Conservation (phyloP, 2,113 vertebrate species). For the Piaya cayana region DNA sequence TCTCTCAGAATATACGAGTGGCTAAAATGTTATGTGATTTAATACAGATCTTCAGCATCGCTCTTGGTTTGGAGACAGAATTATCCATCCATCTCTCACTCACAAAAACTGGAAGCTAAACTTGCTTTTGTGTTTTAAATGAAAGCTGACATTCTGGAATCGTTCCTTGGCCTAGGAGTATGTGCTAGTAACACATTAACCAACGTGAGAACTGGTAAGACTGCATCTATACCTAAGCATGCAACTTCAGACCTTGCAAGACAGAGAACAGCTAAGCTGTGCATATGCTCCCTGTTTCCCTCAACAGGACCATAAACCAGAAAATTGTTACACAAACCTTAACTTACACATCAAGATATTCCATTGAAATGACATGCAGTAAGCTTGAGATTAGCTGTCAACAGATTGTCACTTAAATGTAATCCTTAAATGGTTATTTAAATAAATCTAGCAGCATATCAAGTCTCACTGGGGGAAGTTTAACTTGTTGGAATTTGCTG, state of each 20-base stretch:
- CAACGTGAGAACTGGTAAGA: background rate
- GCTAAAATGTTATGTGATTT: background rate
- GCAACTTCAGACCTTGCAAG: constrained; percentile 14
- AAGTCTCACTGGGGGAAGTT: background rate
- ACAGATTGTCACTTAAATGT: constrained; percentile 45
- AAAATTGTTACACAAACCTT: background rate
- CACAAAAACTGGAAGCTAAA: background rate
- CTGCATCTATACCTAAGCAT: background rate
- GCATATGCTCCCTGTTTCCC: constrained; percentile 2
- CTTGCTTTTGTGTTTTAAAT: constrained; percentile 1
- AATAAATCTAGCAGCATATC: background rate
- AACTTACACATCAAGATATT: background rate
- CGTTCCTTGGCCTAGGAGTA: background rate
- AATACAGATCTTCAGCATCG: background rate
- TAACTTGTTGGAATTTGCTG: background rate
- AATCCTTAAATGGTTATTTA: background rate
- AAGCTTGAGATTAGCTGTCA: constrained; percentile 24
- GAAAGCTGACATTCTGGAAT: background rate
- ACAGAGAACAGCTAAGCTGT: background rate
- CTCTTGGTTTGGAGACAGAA: background rate
- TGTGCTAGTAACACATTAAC: constrained; percentile 33
- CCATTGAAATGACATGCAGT: background rate
- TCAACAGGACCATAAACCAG: background rate
- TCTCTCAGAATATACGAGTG: background rate
- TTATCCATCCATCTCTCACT: background rate